These are phyloP conservation scores for Momotus momota DNA, from an alignment of 2,797 vertebrate genomes.

Conservation along the genomic window DNA sequence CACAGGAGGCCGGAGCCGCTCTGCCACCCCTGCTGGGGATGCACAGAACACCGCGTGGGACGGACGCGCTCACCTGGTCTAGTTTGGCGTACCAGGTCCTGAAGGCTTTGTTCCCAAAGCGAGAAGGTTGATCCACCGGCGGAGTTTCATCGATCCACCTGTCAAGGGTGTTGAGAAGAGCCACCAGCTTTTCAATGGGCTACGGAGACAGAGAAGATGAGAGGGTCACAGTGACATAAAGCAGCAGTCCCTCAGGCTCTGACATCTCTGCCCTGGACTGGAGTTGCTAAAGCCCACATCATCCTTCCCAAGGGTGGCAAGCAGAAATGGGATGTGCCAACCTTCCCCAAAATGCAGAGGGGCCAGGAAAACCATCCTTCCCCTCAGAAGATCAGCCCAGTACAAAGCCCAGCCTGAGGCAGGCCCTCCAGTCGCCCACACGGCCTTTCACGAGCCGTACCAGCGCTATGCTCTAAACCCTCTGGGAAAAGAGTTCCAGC, in stretches of 20 bases:
- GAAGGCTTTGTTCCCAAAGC: constrained; percentile 98
- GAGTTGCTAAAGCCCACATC: background rate
- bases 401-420: background rate
- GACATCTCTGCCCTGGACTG: background rate
- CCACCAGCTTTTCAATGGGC: constrained; percentile 90
- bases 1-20: background rate
- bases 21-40: background rate
- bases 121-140: constrained; percentile 93
- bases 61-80: constrained; percentile 83
- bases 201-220: constrained; percentile 51
- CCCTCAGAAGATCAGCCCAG: background rate
- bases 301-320: background rate
- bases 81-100: constrained; percentile 93
- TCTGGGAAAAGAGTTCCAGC: background rate
- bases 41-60: background rate
- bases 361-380: background rate
- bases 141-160: constrained; percentile 96
- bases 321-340: background rate
- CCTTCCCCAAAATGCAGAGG: background rate
- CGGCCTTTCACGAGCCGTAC: background rate
- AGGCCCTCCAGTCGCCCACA: background rate
- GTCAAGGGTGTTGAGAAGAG: constrained; percentile 89
- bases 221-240: background rate
- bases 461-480: background rate
- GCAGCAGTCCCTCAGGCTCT: background rate